Conservation (phyloP, 2,888 invertebrate genomes). For the Heliconius ismenius region DNA sequence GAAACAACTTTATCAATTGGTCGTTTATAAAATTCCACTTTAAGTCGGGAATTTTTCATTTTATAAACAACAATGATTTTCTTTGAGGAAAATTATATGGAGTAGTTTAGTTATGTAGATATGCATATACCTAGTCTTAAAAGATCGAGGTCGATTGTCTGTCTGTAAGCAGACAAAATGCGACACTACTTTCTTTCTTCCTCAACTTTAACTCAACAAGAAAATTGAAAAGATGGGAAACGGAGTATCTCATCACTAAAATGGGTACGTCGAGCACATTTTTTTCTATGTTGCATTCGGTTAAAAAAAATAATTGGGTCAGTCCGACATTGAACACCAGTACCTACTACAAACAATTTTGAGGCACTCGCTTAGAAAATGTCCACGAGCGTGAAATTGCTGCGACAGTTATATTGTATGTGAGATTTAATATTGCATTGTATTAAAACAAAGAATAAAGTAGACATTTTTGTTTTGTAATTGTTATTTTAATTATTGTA, state of each 20-base stretch:
- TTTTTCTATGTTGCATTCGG: background rate
- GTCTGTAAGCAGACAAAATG: no score
- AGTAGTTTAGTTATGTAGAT: no score
- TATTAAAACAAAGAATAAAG: background rate
- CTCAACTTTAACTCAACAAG: no score
- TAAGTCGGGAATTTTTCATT: background rate
- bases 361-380: constrained; percentile 38
- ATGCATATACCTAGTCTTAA: no score
- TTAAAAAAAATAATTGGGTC: constrained; percentile 1
- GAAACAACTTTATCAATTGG: background rate
- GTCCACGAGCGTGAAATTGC: constrained; percentile 32
- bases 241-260: no score
- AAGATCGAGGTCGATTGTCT: no score
- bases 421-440: constrained; percentile 20
- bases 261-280: background rate
- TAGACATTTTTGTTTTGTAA: background rate
- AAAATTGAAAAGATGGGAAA: no score
- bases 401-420: constrained; percentile 19
- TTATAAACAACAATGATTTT: background rate
- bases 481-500: background rate
- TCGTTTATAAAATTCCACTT: constrained; percentile 7
- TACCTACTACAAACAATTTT: constrained; percentile 24
- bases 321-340: constrained; percentile 2
- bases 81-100: no score
- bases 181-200: no score